Conservation (phyloP, 2,888 invertebrate genomes). For the Drosophila kuntzei region DNA sequence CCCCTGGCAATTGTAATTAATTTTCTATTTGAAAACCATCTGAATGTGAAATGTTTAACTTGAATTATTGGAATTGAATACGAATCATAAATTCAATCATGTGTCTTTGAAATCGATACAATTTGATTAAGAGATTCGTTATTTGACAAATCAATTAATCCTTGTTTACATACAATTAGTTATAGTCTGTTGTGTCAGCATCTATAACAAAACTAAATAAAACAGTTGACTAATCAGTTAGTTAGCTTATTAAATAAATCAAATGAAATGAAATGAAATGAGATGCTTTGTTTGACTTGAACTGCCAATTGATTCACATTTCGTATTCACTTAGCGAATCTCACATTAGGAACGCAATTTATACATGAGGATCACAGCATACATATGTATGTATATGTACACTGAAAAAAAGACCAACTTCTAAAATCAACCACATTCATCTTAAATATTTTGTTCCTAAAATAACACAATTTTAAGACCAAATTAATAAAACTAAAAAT, state of each 20-base stretch:
- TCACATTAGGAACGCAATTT: slow-evolving; percentile 41
- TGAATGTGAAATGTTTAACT: neutral
- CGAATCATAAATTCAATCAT: neutral
- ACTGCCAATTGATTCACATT: slow-evolving; percentile 35
- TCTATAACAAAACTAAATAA: neutral
- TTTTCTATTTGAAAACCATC: slow-evolving; percentile 7
- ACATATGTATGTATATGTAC: slow-evolving; percentile 3
- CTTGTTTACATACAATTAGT: slow-evolving; percentile 20
- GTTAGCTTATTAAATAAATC: neutral
- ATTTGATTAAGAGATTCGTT: neutral
- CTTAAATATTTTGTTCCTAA: too few relatives aligned
- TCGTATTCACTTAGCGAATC: slow-evolving; percentile 43
- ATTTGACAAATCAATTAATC: slow-evolving; percentile 15
- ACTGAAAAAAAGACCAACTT: too few relatives aligned
- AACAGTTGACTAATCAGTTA: slow-evolving; percentile 13
- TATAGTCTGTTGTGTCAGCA: slow-evolving; percentile 2
- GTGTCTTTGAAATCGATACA: slow-evolving; percentile 8
- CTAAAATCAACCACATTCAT: too few relatives aligned
- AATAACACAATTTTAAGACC: too few relatives aligned
- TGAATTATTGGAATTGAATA: neutral
- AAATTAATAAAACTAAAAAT: too few relatives aligned
- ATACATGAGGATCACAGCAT: slow-evolving; percentile 23
- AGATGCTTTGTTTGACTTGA: neutral
- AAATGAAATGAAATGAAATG: neutral
- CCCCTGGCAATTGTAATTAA: slow-evolving; percentile 9